phyloP scores from a whole-genome alignment of 2,888 invertebrate species.

The Spodoptera picta region DNA sequence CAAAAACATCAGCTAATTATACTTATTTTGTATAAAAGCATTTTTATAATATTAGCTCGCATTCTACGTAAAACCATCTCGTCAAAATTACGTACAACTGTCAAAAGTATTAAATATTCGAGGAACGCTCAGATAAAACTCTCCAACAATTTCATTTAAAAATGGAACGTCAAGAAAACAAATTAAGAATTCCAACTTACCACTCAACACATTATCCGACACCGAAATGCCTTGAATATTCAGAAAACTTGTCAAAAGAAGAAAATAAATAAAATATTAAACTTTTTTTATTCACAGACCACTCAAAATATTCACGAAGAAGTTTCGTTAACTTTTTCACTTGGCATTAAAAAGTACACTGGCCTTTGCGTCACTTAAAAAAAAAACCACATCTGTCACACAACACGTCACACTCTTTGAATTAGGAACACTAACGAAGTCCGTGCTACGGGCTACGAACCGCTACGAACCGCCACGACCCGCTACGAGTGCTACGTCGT shows the following conservation, averaged over 20 bases:
- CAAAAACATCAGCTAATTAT: too few relatives aligned
- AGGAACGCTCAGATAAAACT: constrained; percentile 9
- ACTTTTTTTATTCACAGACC: constrained; percentile 53
- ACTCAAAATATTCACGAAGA: constrained; percentile 40
- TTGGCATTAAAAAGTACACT: constrained; percentile 36
- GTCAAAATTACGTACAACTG: constrained; percentile 1
- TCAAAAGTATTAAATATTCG: constrained; percentile 18
- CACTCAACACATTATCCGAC: constrained; percentile 54
- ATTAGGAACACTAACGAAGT: constrained; percentile 41
- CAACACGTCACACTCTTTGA: constrained; percentile 52
- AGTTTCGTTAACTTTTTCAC: constrained; percentile 52
- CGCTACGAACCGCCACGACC: constrained; percentile 35
- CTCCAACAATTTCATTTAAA: constrained; percentile 15
- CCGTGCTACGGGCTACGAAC: constrained; percentile 48
- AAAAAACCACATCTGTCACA: constrained; percentile 49
- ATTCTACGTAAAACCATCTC: neutral
- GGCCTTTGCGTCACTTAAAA: constrained; percentile 45
- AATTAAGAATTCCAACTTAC: constrained; percentile 48
- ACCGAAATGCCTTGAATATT: constrained; percentile 43
- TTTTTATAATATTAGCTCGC: constrained; percentile 4
- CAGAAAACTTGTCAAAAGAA: constrained; percentile 7
- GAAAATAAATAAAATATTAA: constrained; percentile 20
- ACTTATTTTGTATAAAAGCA: too few relatives aligned
- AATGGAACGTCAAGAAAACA: constrained; percentile 20
- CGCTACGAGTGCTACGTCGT: constrained; percentile 53